These are phyloP conservation scores for Stenchaetothrips biformis DNA, from an alignment of 2,888 invertebrate genomes.

Conservation along the genomic window DNA sequence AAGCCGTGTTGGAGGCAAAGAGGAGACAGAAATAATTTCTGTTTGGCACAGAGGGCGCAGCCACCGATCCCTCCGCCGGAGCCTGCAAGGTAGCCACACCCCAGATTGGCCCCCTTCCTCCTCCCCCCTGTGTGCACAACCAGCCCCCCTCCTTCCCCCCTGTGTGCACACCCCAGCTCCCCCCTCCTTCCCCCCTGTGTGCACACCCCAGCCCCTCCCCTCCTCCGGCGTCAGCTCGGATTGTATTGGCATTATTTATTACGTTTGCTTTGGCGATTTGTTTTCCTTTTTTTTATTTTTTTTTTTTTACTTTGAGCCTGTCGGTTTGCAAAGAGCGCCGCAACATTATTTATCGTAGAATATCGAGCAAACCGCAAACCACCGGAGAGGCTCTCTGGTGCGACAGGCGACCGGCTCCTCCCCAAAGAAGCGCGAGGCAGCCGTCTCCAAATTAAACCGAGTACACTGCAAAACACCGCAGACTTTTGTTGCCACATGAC, in stretches of 20 bases:
- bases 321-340: background rate
- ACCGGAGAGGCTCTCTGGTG: no score
- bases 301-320: background rate
- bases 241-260: conserved; percentile 23
- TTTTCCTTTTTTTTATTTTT: background rate
- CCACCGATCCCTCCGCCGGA: no score
- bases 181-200: background rate
- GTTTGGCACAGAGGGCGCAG: no score
- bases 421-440: no score
- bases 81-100: conserved; percentile 16
- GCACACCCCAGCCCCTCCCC: background rate
- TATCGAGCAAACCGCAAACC: background rate
- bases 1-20: no score
- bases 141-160: background rate
- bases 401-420: no score
- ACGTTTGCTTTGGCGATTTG: conserved; percentile 13
- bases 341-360: conserved; percentile 1
- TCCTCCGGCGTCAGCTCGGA: background rate
- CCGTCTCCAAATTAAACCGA: no score
- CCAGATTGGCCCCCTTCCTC: background rate
- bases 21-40: no score
- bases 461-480: no score
- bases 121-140: no score
- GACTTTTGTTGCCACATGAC: no score
- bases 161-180: background rate